Evolutionary conservation across 2,113 vertebrate genomes (phyloP).

Genomic region (Bubalus kerabau): DNA sequence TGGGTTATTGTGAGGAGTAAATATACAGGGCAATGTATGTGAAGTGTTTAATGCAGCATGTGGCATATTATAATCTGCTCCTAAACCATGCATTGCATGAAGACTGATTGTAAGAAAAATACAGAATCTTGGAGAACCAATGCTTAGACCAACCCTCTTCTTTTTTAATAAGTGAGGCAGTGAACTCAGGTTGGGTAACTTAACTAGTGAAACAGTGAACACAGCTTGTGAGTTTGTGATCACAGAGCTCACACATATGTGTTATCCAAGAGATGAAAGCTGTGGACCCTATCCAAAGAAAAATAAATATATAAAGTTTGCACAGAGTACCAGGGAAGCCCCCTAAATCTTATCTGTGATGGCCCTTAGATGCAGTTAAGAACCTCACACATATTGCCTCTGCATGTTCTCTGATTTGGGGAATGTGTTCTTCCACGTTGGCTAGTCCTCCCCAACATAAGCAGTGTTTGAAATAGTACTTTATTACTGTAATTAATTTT

Average conservation of each 20-base stretch:
- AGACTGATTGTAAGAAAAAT: not conserved
- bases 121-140: not conserved
- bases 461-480: conserved; percentile 16
- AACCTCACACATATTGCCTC: not conserved
- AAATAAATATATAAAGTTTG: not conserved
- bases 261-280: not conserved
- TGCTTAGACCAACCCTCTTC: not conserved
- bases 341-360: not conserved
- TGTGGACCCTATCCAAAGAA: not conserved
- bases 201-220: not conserved
- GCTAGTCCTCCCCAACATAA: not conserved
- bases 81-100: not conserved
- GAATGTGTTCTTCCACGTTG: not conserved
- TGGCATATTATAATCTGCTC: not conserved
- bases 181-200: not conserved
- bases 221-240: not conserved
- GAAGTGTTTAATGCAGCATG: not conserved
- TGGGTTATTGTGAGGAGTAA: not conserved
- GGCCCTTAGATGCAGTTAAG: not conserved
- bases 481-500: conserved; percentile 30
- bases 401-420: not conserved
- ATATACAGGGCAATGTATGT: not conserved
- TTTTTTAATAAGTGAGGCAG: not conserved
- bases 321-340: not conserved
- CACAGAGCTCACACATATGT: not conserved